These are phyloP conservation scores for Gorsachius magnificus DNA, from an alignment of 2,797 vertebrate species.

Conservation along the genomic window DNA sequence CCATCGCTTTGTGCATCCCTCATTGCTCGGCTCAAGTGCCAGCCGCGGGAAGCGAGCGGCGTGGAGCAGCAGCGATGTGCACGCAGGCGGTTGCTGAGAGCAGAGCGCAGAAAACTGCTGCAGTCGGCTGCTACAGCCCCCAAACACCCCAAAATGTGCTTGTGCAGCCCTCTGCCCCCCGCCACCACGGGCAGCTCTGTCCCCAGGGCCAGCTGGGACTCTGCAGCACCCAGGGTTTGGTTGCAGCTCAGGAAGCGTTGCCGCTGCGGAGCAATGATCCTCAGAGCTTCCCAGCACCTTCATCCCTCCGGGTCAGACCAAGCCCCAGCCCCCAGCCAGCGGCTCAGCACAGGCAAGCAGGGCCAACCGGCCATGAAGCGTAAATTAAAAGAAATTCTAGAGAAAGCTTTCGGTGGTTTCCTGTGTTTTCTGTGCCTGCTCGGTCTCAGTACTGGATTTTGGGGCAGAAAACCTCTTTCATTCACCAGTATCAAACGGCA, in stretches of 20 bases:
- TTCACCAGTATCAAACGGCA: neutral
- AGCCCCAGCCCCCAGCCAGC: neutral
- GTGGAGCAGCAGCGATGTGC: neutral
- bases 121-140: neutral
- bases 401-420: neutral
- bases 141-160: neutral
- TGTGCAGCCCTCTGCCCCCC: neutral
- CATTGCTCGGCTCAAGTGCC: neutral
- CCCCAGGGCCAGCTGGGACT: neutral
- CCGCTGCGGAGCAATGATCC: neutral
- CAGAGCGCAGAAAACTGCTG: neutral
- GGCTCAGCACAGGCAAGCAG: neutral
- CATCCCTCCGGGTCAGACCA: no score
- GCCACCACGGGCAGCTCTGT: accelerated
- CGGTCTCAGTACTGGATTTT: neutral
- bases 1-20: neutral
- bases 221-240: neutral
- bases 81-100: neutral
- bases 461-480: neutral
- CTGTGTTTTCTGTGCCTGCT: neutral
- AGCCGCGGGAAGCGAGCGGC: accelerated
- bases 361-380: accelerated
- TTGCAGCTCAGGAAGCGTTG: neutral
- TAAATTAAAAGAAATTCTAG: neutral
- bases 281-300: neutral